Evolutionary conservation across 2,888 invertebrate genomes (phyloP).

Genomic region (Drosophila multiciliata): DNA sequence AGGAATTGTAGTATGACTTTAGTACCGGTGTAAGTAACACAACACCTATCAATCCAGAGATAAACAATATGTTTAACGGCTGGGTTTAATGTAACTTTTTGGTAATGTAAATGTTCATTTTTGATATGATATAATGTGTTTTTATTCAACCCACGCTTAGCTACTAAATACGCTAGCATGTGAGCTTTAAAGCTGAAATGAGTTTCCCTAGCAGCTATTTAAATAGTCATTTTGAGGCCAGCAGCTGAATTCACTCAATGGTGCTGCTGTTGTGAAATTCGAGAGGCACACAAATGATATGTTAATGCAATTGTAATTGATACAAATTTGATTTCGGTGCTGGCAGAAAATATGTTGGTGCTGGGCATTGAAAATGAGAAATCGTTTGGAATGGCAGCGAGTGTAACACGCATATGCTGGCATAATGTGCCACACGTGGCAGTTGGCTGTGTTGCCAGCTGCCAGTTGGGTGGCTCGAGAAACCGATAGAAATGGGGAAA

Average conservation of each 20-base stretch:
- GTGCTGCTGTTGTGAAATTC: slow-evolving; percentile 43
- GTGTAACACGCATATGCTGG: slow-evolving; percentile 64
- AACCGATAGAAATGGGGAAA: background rate
- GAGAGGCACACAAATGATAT: slow-evolving; percentile 73
- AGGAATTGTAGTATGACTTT: background rate
- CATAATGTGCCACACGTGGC: slow-evolving; percentile 65
- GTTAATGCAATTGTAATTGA: slow-evolving; percentile 82
- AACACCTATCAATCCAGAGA: background rate
- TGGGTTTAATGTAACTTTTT: too few species aligned
- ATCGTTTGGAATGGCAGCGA: slow-evolving; percentile 60
- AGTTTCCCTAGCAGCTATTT: slow-evolving; percentile 37
- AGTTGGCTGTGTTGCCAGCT: slow-evolving; percentile 44
- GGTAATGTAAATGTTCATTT: too few species aligned
- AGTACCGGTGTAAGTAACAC: background rate
- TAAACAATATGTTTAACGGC: background rate
- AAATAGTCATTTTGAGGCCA: slow-evolving; percentile 51
- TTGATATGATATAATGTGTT: background rate
- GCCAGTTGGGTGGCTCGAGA: slow-evolving; percentile 33
- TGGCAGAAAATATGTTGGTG: slow-evolving; percentile 59
- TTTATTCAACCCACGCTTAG: background rate
- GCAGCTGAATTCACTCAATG: slow-evolving; percentile 35
- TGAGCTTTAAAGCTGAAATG: slow-evolving; percentile 17
- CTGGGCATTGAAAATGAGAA: slow-evolving; percentile 70
- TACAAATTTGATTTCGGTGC: slow-evolving; percentile 78
- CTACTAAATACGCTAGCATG: too few species aligned